phyloP scores from a whole-genome alignment of 2,888 invertebrate genomes.

The Chrysodeixis includens region DNA sequence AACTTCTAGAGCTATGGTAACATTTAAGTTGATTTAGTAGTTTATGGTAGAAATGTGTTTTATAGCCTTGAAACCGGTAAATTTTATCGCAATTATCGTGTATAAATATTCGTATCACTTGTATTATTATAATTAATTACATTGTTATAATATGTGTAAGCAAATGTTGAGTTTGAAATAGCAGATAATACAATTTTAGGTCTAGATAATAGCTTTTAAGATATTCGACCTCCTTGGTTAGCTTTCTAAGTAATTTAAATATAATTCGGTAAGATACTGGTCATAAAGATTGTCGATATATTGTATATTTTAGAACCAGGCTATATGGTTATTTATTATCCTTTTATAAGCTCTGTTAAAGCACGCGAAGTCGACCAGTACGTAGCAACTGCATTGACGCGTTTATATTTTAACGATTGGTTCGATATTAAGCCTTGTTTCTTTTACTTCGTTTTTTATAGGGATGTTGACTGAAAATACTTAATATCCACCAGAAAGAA shows the following conservation, averaged over 20 bases:
- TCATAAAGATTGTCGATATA: no score
- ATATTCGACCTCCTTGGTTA: neutral
- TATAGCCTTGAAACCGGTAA: neutral
- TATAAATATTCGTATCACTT: neutral
- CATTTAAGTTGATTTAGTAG: neutral
- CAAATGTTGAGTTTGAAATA: neutral
- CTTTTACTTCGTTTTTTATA: no score
- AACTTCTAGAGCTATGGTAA: neutral
- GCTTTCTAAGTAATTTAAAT: neutral
- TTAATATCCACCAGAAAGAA: no score
- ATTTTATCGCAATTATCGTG: neutral
- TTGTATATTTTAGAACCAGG: neutral
- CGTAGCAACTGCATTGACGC: neutral
- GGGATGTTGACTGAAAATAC: no score
- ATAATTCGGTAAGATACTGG: slow-evolving; percentile 1
- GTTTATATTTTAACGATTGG: neutral
- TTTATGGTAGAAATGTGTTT: neutral
- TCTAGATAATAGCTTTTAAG: neutral
- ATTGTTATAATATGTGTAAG: neutral
- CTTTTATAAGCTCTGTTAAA: neutral
- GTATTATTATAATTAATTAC: no score
- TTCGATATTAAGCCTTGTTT: no score
- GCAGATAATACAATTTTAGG: neutral
- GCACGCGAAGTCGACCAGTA: neutral
- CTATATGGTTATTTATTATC: neutral